These are phyloP conservation scores for Dione vanillae DNA, from an alignment of 2,888 invertebrate genomes.

Conservation along the genomic window DNA sequence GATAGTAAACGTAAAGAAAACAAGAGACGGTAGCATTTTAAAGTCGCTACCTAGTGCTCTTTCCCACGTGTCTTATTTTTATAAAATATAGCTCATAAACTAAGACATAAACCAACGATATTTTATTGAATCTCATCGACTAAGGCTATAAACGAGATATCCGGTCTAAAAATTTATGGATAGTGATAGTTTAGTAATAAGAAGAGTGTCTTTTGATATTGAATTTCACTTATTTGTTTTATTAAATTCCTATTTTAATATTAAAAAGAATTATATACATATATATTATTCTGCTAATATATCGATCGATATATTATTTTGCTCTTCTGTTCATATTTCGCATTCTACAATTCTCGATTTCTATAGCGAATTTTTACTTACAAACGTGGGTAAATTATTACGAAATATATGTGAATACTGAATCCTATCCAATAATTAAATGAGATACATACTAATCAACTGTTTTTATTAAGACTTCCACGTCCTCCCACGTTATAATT, in stretches of 20 bases:
- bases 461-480: slow-evolving; percentile 19
- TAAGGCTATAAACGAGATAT: slow-evolving; percentile 71
- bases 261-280: too few relatives aligned
- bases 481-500: slow-evolving; percentile 30
- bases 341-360: too few relatives aligned
- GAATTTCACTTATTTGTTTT: not conserved
- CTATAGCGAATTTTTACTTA: too few relatives aligned
- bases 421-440: not conserved
- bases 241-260: too few relatives aligned
- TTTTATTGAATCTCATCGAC: slow-evolving; percentile 71
- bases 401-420: not conserved
- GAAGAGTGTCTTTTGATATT: slow-evolving; percentile 7
- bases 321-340: too few relatives aligned
- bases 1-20: slow-evolving; percentile 43
- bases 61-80: slow-evolving; percentile 67
- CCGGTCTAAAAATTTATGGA: slow-evolving; percentile 68
- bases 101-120: slow-evolving; percentile 70
- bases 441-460: not conserved
- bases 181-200: slow-evolving; percentile 36
- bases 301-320: too few relatives aligned
- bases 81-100: slow-evolving; percentile 77
- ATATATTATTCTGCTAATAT: too few relatives aligned
- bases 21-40: slow-evolving; percentile 49
- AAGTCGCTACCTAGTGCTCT: slow-evolving; percentile 56
- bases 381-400: not conserved